Conservation (phyloP, 2,888 invertebrate species). For the Maniola hyperantus region DNA sequence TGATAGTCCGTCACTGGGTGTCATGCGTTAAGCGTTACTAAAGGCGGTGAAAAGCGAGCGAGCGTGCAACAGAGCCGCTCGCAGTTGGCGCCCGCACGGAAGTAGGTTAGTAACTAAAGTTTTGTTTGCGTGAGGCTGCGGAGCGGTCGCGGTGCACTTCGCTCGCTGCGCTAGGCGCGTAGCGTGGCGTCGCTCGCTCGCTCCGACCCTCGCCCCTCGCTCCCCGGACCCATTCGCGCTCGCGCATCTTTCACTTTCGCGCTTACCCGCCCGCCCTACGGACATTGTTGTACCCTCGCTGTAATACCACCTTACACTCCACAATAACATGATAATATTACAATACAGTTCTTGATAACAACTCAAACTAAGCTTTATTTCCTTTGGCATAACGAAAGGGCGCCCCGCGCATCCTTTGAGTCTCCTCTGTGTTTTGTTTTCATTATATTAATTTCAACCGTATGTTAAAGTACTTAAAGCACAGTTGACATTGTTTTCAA, state of each 20-base stretch:
- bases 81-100: constrained; percentile 81
- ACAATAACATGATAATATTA: not conserved
- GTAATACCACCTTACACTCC: constrained; percentile 4
- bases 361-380: no score
- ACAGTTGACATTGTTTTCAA: no score
- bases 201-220: constrained; percentile 38
- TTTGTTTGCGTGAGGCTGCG: constrained; percentile 83
- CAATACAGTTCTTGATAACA: not conserved
- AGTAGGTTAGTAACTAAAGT: constrained; percentile 83
- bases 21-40: constrained; percentile 53
- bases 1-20: constrained; percentile 71
- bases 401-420: no score
- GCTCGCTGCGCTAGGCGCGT: constrained; percentile 27
- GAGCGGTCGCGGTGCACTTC: constrained; percentile 66
- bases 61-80: constrained; percentile 52
- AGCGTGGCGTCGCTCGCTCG: constrained; percentile 50
- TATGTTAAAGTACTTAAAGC: no score
- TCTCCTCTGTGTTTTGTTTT: no score
- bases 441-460: no score
- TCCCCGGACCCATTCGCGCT: constrained; percentile 50
- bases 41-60: constrained; percentile 41
- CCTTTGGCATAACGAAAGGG: no score
- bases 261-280: constrained; percentile 57
- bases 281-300: constrained; percentile 45
- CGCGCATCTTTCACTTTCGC: constrained; percentile 74